Conservation (phyloP, 2,888 invertebrate genomes). For the Malthinus flaveolus region DNA sequence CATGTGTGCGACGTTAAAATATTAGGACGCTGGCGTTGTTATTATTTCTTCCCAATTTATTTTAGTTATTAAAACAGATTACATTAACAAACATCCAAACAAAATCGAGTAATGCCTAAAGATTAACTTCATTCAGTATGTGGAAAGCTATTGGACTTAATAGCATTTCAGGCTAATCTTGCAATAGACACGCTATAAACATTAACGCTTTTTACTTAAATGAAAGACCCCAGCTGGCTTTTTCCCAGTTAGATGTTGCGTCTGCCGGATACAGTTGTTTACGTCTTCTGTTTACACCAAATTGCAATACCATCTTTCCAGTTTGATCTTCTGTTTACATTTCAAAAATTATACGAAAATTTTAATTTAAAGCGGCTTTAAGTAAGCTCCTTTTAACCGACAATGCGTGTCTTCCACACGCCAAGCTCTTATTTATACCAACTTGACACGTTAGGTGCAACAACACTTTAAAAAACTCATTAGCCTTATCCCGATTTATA, state of each 20-base stretch:
- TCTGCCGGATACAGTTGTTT: constrained; percentile 29
- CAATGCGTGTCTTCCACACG: not conserved
- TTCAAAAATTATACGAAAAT: not conserved
- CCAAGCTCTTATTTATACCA: not conserved
- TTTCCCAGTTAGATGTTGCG: constrained; percentile 21
- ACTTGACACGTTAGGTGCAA: constrained; percentile 9
- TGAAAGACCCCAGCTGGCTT: constrained; percentile 22
- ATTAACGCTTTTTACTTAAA: constrained; percentile 26
- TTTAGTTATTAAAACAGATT: too few species aligned
- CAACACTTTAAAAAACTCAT: constrained; percentile 5
- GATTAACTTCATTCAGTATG: constrained; percentile 12
- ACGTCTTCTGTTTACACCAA: constrained; percentile 16
- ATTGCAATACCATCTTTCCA: constrained; percentile 10
- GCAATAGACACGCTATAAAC: constrained; percentile 19
- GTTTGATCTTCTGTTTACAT: not conserved
- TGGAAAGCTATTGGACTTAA: constrained; percentile 3
- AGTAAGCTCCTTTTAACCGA: not conserved
- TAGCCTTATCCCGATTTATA: constrained; percentile 11
- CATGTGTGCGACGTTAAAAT: too few species aligned
- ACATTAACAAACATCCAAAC: constrained; percentile 1
- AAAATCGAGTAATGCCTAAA: constrained; percentile 9
- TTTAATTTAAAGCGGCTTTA: not conserved
- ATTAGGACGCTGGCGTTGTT: too few species aligned
- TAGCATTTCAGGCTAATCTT: constrained; percentile 13
- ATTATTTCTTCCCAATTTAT: too few species aligned